Conservation (phyloP, 2,113 vertebrate genomes). For the Tympanuchus pallidicinctus region DNA sequence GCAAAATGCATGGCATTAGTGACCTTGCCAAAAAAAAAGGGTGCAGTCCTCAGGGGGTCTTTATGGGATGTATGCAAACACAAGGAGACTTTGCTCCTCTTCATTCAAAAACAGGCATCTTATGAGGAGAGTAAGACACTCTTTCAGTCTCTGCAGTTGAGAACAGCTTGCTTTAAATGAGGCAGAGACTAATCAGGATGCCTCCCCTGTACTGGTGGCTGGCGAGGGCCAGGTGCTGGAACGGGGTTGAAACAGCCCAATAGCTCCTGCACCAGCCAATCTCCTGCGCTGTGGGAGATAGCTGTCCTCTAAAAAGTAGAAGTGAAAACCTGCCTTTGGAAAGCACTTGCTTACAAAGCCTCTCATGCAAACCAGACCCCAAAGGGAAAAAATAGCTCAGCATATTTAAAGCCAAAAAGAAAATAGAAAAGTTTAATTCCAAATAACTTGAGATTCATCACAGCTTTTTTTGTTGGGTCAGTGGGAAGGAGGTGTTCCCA, state of each 20-base stretch:
- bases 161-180: background rate
- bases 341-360: background rate
- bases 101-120: background rate
- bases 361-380: background rate
- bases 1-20: background rate
- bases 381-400: background rate
- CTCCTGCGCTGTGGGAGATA: background rate
- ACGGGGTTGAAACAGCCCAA: background rate
- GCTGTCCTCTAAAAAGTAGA: background rate
- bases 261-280: background rate
- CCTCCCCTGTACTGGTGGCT: background rate
- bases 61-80: background rate
- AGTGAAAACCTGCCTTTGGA: background rate
- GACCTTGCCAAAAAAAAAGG: background rate
- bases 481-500: background rate
- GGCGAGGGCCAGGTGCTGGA: background rate
- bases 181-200: background rate
- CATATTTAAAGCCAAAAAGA: background rate
- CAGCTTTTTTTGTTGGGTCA: background rate
- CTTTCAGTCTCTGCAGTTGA: background rate
- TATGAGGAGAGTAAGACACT: background rate
- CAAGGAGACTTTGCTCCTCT: background rate
- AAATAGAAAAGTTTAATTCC: background rate
- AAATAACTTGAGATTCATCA: background rate
- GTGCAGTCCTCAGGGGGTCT: background rate